phyloP scores from a whole-genome alignment of 2,888 invertebrate genomes.

The Melikaiella ostensackeni region DNA sequence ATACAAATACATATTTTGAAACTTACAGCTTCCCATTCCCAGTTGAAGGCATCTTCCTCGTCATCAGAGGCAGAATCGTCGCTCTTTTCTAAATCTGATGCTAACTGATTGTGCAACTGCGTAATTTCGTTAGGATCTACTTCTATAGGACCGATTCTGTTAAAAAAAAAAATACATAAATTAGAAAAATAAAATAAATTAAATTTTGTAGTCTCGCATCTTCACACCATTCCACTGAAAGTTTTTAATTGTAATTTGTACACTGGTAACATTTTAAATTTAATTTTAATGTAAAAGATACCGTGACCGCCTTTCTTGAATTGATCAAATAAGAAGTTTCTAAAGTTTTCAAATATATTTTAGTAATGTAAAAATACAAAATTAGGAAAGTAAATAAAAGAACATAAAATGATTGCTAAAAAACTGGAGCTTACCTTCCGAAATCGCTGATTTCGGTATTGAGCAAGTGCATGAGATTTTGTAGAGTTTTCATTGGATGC shows the following conservation, averaged over 20 bases:
- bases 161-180: conserved; percentile 48
- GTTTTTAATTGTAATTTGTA: too few species aligned
- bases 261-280: too few species aligned
- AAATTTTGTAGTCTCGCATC: neutral
- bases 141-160: conserved; percentile 83
- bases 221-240: too few species aligned
- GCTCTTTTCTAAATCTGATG: conserved; percentile 81
- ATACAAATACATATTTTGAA: neutral
- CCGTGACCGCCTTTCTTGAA: too few species aligned
- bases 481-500: conserved; percentile 84
- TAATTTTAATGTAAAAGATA: too few species aligned
- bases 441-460: conserved; percentile 83
- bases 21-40: conserved; percentile 90
- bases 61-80: conserved; percentile 85
- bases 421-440: conserved; percentile 81
- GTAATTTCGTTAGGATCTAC: conserved; percentile 79
- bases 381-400: neutral
- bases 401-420: neutral
- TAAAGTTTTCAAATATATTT: too few species aligned
- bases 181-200: conserved; percentile 4
- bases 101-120: conserved; percentile 83
- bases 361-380: too few species aligned
- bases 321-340: too few species aligned
- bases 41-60: conserved; percentile 84
- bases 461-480: conserved; percentile 85